Evolutionary conservation across 2,113 vertebrate genomes (phyloP).

Genomic region (Platichthys stellatus): DNA sequence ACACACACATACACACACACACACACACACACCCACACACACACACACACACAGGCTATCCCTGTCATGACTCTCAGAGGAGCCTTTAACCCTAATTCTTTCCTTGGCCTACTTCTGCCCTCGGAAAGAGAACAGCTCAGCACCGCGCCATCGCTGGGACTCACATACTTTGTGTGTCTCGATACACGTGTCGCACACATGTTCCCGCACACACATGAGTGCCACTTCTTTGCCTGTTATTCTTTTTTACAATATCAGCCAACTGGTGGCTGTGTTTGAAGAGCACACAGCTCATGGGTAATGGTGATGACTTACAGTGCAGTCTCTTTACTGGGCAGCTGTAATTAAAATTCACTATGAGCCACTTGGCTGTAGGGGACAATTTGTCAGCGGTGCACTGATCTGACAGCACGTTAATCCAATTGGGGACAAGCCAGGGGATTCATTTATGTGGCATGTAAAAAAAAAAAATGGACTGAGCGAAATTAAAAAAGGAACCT

Average conservation of each 20-base stretch:
- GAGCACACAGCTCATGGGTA: neutral
- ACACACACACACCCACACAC: too few relatives aligned
- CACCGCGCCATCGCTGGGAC: conserved; percentile 4
- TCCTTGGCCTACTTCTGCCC: conserved; percentile 68
- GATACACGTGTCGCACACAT: conserved; percentile 1
- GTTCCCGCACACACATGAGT: neutral
- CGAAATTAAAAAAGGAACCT: conserved; percentile 84
- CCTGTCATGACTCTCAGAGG: conserved; percentile 58
- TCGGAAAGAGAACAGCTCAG: conserved; percentile 48
- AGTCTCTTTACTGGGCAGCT: conserved; percentile 28
- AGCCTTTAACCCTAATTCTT: conserved; percentile 74
- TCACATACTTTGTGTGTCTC: neutral
- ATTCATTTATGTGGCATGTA: conserved; percentile 87
- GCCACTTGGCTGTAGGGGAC: conserved; percentile 79
- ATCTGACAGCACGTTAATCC: conserved; percentile 89
- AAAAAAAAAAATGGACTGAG: conserved; percentile 69
- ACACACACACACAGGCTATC: conserved; percentile 25
- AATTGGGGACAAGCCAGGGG: conserved; percentile 79
- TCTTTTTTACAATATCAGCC: neutral
- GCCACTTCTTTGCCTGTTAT: neutral
- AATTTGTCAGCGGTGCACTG: conserved; percentile 86
- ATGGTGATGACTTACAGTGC: conserved; percentile 10
- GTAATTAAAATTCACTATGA: conserved; percentile 85
- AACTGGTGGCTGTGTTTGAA: neutral
- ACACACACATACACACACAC: too few relatives aligned